phyloP scores from a whole-genome alignment of 2,113 vertebrate genomes.

The Apus apus region DNA sequence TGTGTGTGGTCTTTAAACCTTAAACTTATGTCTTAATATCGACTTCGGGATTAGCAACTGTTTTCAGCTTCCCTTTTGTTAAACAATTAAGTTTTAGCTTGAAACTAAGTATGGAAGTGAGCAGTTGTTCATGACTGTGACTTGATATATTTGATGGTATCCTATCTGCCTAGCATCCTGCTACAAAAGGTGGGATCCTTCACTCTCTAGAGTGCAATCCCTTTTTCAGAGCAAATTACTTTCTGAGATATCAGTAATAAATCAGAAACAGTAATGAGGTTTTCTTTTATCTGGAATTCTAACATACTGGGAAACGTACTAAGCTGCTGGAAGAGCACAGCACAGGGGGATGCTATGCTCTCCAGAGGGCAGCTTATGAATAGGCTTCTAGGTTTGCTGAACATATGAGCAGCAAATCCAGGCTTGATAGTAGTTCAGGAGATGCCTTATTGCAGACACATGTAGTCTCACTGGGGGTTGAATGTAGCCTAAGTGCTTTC shows the following conservation, averaged over 20 bases:
- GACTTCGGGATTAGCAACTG: neutral
- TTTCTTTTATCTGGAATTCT: slow-evolving; percentile 7
- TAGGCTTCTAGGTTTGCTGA: neutral
- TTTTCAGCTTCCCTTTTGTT: neutral
- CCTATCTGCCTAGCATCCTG: neutral
- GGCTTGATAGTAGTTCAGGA: neutral
- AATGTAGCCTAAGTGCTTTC: neutral
- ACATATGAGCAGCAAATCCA: neutral
- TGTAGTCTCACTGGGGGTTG: neutral
- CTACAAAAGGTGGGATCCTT: neutral
- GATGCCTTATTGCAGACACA: neutral
- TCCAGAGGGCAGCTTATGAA: neutral
- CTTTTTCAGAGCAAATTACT: slow-evolving; percentile 12
- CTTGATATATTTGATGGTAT: neutral
- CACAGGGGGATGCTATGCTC: neutral
- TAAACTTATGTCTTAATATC: neutral
- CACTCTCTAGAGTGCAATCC: neutral
- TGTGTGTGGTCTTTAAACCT: neutral
- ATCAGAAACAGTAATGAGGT: slow-evolving; percentile 18
- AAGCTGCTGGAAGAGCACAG: neutral
- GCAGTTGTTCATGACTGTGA: neutral
- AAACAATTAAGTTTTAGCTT: neutral
- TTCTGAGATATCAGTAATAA: neutral
- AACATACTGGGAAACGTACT: neutral
- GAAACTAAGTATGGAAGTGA: neutral